These are phyloP conservation scores for Adelges cooleyi DNA, from an alignment of 1,140 invertebrate genomes.

Conservation along the genomic window DNA sequence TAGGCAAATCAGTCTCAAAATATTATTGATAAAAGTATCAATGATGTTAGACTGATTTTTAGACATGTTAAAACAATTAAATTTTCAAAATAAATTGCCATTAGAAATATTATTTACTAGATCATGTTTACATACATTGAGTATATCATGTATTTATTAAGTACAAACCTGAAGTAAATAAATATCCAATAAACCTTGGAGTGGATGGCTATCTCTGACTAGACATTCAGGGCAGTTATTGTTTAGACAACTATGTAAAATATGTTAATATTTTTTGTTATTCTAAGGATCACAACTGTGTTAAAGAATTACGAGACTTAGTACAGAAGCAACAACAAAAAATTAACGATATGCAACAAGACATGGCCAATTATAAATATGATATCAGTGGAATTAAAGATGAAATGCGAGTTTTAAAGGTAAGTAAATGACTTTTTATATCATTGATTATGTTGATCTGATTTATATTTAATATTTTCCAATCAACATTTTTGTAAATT, in stretches of 20 bases:
- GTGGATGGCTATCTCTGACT: too few relatives aligned
- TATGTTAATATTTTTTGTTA: too few relatives aligned
- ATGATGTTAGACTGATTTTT: neutral
- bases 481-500: too few relatives aligned
- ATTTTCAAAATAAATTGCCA: too few relatives aligned
- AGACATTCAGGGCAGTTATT: too few relatives aligned
- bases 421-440: conserved; percentile 15
- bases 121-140: too few relatives aligned
- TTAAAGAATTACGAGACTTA: conserved; percentile 70
- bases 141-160: too few relatives aligned
- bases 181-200: too few relatives aligned
- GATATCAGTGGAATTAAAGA: conserved; percentile 79
- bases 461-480: neutral
- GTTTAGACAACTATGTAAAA: too few relatives aligned
- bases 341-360: conserved; percentile 69
- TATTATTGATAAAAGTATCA: neutral
- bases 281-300: conserved; percentile 77
- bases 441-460: neutral
- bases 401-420: conserved; percentile 56
- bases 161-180: too few relatives aligned
- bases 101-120: too few relatives aligned
- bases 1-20: too few relatives aligned
- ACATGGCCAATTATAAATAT: conserved; percentile 72
- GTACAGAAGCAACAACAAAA: conserved; percentile 77
- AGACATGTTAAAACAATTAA: neutral